Percentiles rank a stretch among this genome's conserved stretches.
These are phyloP conservation scores for Tragelaphus strepsiceros DNA, from an alignment of 2,113 vertebrate species.

Conservation along the genomic window DNA sequence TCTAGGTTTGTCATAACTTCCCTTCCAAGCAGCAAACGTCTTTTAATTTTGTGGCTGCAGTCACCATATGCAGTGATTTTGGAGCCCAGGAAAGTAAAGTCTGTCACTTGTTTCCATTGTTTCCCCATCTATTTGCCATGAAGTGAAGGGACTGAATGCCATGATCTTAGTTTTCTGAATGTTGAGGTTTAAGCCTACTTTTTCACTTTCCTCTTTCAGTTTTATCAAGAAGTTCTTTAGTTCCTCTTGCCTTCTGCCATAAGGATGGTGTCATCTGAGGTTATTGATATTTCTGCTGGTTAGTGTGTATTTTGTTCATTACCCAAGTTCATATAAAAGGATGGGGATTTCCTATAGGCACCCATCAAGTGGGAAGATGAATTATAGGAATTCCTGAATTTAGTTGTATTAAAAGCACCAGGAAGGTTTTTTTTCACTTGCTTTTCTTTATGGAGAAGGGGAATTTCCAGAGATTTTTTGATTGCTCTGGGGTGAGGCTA, in stretches of 20 bases:
- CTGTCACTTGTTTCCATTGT: background rate
- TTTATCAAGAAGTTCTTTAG: background rate
- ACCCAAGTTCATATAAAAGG: background rate
- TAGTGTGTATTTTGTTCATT: background rate
- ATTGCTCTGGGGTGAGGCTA: background rate
- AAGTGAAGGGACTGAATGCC: background rate
- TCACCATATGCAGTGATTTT: background rate
- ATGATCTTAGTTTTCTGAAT: background rate
- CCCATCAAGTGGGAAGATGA: background rate
- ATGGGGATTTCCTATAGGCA: background rate
- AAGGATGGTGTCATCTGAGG: background rate
- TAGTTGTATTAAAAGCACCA: background rate
- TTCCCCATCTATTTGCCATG: background rate
- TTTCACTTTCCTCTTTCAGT: background rate
- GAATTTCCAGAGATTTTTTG: background rate
- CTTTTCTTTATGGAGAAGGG: background rate
- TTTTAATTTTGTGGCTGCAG: background rate
- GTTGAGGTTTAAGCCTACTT: background rate
- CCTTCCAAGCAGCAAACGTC: background rate
- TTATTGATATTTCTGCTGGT: background rate
- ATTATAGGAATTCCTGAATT: background rate
- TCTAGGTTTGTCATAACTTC: background rate
- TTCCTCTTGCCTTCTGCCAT: background rate
- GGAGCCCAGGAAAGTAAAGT: background rate
- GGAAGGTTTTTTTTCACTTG: background rate